Base-by-base conservation (phyloP, 1,140 invertebrate species). In the Leptinotarsa undecemlineata region DNA sequence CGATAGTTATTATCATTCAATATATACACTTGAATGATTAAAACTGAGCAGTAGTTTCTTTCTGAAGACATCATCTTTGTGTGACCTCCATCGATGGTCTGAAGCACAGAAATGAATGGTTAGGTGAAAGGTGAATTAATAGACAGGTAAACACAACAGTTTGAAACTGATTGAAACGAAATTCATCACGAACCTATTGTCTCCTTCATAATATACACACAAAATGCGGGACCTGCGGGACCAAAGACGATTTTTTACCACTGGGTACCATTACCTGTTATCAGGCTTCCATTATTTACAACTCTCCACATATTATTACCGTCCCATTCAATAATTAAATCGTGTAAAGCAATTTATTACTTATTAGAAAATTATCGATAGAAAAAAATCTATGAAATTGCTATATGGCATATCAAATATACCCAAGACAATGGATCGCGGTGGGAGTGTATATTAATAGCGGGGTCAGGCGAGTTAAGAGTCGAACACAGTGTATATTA, bases 381-480 rank as follows among this genome's bases (percentile, higher is more conserved):
- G 71, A 72, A 72, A 72, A 71, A 72, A 72, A 72, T 72, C 71
- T 64, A 47, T 64, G 71, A 72, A 72, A 72, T 72, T 72, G 71
- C 71, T 72, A 64, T 72, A 72, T 72, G 57, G 71, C 48, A 72
- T 74, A 77, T 73, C 75, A 72, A 72, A 72, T 69, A 69, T 48
- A 72, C 61, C 71, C n/a, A 72, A 77, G 76, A 79, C 75, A 79
- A 80, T 77, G 76, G 77, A 80, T 74, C 73, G 72, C 74, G 75
- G 78, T 76, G 81, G 78, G 80, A 79, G 80, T 79, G 79, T 80
- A 79, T 81, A 81, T 82, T 82, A 81, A 82, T 80, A 79, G 77
- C 76, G 74, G 73, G 78, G 80, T 82, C 80, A 81, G 77, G 73
- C 71, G 75, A 81, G 79, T 75, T 78, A 78, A 76, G 68, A 69